Evolutionary conservation across 2,888 invertebrate genomes (phyloP), one percentile per base, ranked within the genome.

Genomic region (Lingula anatina): DNA sequence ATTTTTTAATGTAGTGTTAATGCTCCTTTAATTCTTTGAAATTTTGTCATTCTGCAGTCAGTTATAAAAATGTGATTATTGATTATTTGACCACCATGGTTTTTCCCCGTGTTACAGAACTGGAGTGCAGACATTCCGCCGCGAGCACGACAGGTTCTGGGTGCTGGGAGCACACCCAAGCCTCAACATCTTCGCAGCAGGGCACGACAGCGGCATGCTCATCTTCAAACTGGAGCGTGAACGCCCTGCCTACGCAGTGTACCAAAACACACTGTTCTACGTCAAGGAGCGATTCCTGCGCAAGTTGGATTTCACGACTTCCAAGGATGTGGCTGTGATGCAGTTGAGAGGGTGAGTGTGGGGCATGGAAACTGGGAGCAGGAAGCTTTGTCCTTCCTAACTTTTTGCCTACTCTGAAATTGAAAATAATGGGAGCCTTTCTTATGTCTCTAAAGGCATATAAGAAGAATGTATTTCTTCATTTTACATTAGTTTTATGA

Each of bases 61-160:
- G n/a, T n/a, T n/a, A n/a, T n/a, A n/a, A n/a, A n/a, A n/a, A n/a
- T n/a, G n/a, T n/a, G n/a, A n/a, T n/a, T n/a, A n/a, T n/a, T n/a
- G n/a, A n/a, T n/a, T n/a, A n/a, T n/a, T n/a, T n/a, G n/a, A n/a
- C n/a, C n/a, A n/a, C n/a, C n/a, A n/a, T n/a, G n/a, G n/a, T n/a
- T n/a, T n/a, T n/a, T n/a, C n/a, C n/a, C n/a, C n/a, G n/a, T 36
- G 27, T 52, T 55, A 2, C 47, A 74, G 75, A 51, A 76, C 74
- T 57, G 75, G 75, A 47, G 68, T 78, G 27, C 71, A 77, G 59
- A 73, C 73, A 23, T 78, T 76, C 66, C 83, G 97, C 9, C 83
- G 97, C 50, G 97, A 99, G 71, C 88, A 94, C 70, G 97, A 99
- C 71, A 83, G 97, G 50, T 99, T 97, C 79, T 99, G 99, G 99